Conservation (phyloP, 1,140 invertebrate species). For the Diorhabda carinulata region DNA sequence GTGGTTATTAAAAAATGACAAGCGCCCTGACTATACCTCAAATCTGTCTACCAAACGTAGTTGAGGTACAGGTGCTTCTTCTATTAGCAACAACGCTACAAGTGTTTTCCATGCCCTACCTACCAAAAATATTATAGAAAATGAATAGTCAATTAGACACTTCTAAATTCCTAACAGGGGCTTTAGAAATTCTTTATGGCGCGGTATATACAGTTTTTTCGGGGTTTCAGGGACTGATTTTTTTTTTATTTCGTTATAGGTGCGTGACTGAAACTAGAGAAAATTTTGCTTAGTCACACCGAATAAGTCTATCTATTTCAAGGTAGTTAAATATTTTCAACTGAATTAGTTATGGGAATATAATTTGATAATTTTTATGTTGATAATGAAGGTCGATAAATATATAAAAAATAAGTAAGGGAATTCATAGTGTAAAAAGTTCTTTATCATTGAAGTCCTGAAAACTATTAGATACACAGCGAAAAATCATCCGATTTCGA, state of each 20-base stretch:
- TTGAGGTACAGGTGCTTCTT: not conserved
- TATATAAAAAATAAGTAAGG: no score
- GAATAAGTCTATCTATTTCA: not conserved
- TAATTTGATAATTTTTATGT: not conserved
- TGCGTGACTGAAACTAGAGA: not conserved
- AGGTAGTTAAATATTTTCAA: not conserved
- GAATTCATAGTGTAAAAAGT: no score
- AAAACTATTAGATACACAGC: no score
- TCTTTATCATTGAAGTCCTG: no score
- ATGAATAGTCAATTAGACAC: slow-evolving; percentile 2
- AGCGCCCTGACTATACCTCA: not conserved
- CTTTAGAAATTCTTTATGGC: not conserved
- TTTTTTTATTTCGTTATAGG: not conserved
- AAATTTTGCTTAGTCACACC: not conserved
- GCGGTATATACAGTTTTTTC: not conserved
- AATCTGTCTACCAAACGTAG: not conserved
- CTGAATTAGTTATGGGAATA: not conserved
- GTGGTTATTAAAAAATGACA: not conserved
- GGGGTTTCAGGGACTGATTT: not conserved
- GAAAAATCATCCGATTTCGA: no score
- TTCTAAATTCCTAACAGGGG: not conserved
- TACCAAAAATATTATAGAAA: not conserved
- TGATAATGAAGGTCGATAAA: no score
- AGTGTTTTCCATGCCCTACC: not conserved
- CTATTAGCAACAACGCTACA: not conserved